Evolutionary conservation across 2,888 invertebrate species (phyloP).

Genomic region (Drosophila siamana): DNA sequence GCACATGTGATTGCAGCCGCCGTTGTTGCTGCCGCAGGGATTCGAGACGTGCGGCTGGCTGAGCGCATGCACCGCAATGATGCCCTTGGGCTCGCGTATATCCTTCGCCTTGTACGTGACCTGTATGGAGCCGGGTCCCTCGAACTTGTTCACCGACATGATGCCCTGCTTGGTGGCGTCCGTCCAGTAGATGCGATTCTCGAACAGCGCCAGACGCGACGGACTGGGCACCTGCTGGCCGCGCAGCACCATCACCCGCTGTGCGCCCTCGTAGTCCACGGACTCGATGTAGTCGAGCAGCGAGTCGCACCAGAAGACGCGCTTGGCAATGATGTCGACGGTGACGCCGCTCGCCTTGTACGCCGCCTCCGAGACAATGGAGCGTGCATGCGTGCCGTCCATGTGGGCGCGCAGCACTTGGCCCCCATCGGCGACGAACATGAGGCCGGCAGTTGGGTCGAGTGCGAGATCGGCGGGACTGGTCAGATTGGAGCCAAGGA

Average conservation of each 20-base stretch:
- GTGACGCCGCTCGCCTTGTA: constrained; percentile 97
- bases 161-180: constrained; percentile 96
- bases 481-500: constrained; percentile 95
- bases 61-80: constrained; percentile 92
- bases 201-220: constrained; percentile 92
- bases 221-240: constrained; percentile 95
- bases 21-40: constrained; percentile 95
- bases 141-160: constrained; percentile 94
- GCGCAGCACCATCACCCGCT: constrained; percentile 91
- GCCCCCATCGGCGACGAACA: constrained; percentile 94
- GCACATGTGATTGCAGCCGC: constrained; percentile 97
- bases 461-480: constrained; percentile 96
- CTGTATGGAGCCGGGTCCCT: constrained; percentile 91
- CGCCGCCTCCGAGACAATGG: constrained; percentile 95
- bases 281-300: constrained; percentile 98
- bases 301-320: constrained; percentile 98
- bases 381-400: constrained; percentile 94
- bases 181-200: constrained; percentile 95
- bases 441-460: constrained; percentile 95
- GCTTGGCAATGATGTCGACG: constrained; percentile 94
- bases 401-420: constrained; percentile 95
- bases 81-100: constrained; percentile 92
- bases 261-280: constrained; percentile 95
- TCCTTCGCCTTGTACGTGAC: constrained; percentile 93
- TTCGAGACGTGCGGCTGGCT: constrained; percentile 91